A percentile compares a stretch with the other conserved stretches of the same genome.
phyloP scores from a whole-genome alignment of 2,888 invertebrate genomes.

The Blera fallax region DNA sequence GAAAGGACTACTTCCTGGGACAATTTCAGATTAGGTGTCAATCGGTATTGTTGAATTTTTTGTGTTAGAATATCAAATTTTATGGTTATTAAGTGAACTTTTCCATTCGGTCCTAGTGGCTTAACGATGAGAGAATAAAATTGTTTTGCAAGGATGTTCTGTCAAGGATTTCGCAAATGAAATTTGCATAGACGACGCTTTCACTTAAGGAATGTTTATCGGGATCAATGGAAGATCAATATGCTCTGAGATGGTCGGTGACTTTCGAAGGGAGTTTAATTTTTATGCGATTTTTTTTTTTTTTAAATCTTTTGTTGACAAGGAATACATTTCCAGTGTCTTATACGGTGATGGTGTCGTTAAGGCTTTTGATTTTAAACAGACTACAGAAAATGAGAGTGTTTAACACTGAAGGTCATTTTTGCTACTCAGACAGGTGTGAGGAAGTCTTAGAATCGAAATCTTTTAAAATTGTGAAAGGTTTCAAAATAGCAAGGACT shows the following conservation, averaged over 20 bases:
- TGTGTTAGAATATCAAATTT: slow-evolving; percentile 65
- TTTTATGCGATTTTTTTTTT: background rate
- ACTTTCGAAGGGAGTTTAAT: background rate
- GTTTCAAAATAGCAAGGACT: too few species aligned
- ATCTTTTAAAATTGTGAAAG: too few species aligned
- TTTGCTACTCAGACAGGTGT: too few species aligned
- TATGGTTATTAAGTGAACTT: slow-evolving; percentile 67
- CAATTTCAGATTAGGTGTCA: slow-evolving; percentile 65
- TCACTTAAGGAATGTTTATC: slow-evolving; percentile 12
- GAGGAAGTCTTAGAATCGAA: too few species aligned
- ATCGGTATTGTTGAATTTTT: slow-evolving; percentile 67
- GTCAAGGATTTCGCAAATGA: slow-evolving; percentile 34
- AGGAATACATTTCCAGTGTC: background rate
- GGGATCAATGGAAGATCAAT: background rate
- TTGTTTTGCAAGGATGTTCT: background rate
- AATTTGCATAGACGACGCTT: slow-evolving; percentile 55
- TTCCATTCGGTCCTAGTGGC: slow-evolving; percentile 12
- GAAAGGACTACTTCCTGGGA: slow-evolving; percentile 25
- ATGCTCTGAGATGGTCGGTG: background rate
- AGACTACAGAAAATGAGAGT: too few species aligned
- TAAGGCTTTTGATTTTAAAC: background rate
- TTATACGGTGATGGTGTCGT: background rate
- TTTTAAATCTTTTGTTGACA: background rate
- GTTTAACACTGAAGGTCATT: too few species aligned
- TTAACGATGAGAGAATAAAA: background rate